Percentiles rank a stretch among this genome's conserved stretches.
phyloP scores from a whole-genome alignment of 2,113 vertebrate genomes.

The Hippocampus mohnikei region DNA sequence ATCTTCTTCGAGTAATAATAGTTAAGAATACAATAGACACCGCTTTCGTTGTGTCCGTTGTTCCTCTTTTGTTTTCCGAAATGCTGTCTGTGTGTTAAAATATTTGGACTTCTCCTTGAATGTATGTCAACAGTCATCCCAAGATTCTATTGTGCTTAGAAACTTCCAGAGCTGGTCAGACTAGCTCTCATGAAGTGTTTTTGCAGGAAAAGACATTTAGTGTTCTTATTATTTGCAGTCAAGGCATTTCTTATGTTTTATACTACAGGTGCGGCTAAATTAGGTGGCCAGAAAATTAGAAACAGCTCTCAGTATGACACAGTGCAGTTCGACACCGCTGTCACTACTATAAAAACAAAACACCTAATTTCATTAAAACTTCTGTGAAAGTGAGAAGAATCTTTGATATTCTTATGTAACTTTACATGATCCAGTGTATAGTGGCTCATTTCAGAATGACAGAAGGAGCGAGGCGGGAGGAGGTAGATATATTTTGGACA shows the following conservation, averaged over 20 bases:
- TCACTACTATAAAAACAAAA: too few relatives aligned
- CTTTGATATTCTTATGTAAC: too few relatives aligned
- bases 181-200: not conserved
- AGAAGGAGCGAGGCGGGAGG: too few relatives aligned
- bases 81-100: not conserved
- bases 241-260: not conserved
- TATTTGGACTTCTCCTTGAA: not conserved
- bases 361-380: too few relatives aligned
- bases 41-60: not conserved
- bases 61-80: constrained; percentile 3
- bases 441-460: too few relatives aligned
- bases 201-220: not conserved
- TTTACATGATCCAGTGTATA: too few relatives aligned
- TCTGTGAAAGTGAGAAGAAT: too few relatives aligned
- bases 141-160: not conserved
- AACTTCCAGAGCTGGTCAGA: not conserved
- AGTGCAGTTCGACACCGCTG: not conserved
- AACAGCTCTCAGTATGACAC: not conserved
- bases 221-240: not conserved
- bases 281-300: not conserved
- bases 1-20: not conserved
- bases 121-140: not conserved
- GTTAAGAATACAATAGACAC: not conserved
- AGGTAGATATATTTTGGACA: too few relatives aligned
- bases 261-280: not conserved